phyloP scores from a whole-genome alignment of 2,797 vertebrate species.

The Onychomys leucogaster region DNA sequence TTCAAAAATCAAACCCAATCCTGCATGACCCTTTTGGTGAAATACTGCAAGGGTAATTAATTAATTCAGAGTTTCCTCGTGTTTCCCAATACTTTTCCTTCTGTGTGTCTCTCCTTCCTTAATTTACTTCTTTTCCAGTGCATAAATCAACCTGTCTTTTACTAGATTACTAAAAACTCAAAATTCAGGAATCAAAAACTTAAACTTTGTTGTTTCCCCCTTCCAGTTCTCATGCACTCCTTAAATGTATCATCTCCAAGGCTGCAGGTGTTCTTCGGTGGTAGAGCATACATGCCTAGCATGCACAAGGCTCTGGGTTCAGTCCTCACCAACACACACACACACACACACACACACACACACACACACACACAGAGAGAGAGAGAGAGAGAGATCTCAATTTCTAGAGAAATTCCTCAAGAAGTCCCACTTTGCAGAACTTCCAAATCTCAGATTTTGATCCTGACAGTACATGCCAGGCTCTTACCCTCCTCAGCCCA shows the following conservation, averaged over 20 bases:
- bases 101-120: neutral
- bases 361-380: neutral
- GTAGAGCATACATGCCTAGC: neutral
- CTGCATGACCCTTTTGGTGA: neutral
- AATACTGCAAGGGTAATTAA: slow-evolving; percentile 20
- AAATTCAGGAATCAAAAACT: slow-evolving; percentile 12
- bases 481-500: neutral
- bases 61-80: slow-evolving; percentile 1
- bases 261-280: neutral
- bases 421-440: neutral
- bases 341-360: neutral
- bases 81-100: slow-evolving; percentile 40
- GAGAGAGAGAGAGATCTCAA: neutral
- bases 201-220: neutral
- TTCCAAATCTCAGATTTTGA: slow-evolving; percentile 46
- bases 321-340: neutral
- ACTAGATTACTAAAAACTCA: slow-evolving; percentile 21
- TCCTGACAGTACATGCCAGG: neutral
- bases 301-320: neutral
- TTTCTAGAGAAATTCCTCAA: slow-evolving; percentile 18
- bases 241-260: neutral
- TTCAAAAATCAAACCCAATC: slow-evolving; percentile 57
- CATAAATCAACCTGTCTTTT: neutral
- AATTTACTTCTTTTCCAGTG: neutral
- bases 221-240: neutral